A percentile compares a stretch with the other conserved stretches of the same genome.
These are phyloP conservation scores for Melitaea athalia DNA, from an alignment of 2,888 invertebrate species.

Conservation along the genomic window DNA sequence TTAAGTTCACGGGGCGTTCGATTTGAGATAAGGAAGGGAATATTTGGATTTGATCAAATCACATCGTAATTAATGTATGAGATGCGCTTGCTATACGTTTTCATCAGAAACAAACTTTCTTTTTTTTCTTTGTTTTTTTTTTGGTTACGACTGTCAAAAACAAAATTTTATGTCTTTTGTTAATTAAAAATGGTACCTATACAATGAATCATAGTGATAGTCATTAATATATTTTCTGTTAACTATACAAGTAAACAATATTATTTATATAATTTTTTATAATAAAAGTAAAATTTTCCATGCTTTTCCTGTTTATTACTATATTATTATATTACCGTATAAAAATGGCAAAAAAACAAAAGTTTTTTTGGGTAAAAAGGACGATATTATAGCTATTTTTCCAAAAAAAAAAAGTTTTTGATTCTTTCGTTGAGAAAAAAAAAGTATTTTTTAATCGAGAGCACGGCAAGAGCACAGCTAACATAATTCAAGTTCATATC, in stretches of 20 bases:
- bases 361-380: too few species aligned
- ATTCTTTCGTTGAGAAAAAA: background rate
- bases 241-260: too few species aligned
- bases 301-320: too few species aligned
- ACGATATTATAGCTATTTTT: too few species aligned
- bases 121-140: constrained; percentile 1
- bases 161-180: background rate
- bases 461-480: constrained; percentile 39
- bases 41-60: constrained; percentile 23
- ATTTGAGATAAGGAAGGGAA: constrained; percentile 46
- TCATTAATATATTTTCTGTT: too few species aligned
- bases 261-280: too few species aligned
- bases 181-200: too few species aligned
- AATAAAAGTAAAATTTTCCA: too few species aligned
- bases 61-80: constrained; percentile 22
- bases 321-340: too few species aligned
- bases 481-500: constrained; percentile 66
- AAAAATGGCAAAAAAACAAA: too few species aligned
- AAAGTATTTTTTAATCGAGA: constrained; percentile 24
- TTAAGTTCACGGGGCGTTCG: constrained; percentile 69
- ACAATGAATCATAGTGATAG: too few species aligned
- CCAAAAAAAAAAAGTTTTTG: background rate
- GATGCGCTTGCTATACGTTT: constrained; percentile 3
- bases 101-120: background rate
- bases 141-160: background rate